Conservation (phyloP, 2,113 vertebrate genomes). For the Peromyscus californicus region DNA sequence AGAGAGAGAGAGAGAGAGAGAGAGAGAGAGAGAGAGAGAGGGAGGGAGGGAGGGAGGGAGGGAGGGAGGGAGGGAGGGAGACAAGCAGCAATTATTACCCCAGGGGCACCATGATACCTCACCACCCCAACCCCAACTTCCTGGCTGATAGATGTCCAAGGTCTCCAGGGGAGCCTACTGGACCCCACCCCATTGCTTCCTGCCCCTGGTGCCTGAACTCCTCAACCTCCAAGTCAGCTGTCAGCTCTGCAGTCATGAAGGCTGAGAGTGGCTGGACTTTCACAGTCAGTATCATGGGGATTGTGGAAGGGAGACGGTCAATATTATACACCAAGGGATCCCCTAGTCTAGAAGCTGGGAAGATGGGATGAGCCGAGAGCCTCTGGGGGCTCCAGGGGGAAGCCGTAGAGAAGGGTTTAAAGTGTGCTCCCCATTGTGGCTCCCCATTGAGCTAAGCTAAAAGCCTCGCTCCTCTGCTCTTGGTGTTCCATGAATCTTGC, state of each 20-base stretch:
- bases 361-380: not conserved
- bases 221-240: not conserved
- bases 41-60: no score
- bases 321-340: not conserved
- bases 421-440: not conserved
- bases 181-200: not conserved
- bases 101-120: not conserved
- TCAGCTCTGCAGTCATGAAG: not conserved
- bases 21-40: no score
- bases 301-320: not conserved
- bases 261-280: not conserved
- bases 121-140: no score
- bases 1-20: no score
- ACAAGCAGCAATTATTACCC: not conserved
- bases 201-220: not conserved
- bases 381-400: not conserved
- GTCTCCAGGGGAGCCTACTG: not conserved
- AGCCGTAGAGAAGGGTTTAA: not conserved
- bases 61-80: no score
- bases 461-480: not conserved
- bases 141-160: not conserved
- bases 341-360: not conserved
- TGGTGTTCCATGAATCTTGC: slow-evolving; percentile 22
- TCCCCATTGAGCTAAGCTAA: not conserved
- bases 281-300: no score